phyloP scores from a whole-genome alignment of 2,113 vertebrate species.

The Tricholaema leucomelas region DNA sequence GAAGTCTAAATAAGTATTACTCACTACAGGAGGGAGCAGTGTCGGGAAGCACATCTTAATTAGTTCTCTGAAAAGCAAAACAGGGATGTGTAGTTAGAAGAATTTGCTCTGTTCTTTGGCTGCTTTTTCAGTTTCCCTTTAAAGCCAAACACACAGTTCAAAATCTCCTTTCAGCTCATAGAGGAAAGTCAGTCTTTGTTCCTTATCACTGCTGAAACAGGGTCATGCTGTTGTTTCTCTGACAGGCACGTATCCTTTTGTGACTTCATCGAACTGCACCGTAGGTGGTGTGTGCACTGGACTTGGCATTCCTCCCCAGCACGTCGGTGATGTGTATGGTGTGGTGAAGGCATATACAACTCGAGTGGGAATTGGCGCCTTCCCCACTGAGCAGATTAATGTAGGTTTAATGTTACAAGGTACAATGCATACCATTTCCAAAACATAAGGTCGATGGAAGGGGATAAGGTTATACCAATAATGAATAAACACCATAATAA shows the following conservation, averaged over 20 bases:
- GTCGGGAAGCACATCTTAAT: neutral
- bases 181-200: neutral
- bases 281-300: slow-evolving; percentile 94
- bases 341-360: slow-evolving; percentile 97
- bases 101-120: neutral
- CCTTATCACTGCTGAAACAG: neutral
- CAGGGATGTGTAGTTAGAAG: neutral
- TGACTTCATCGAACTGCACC: slow-evolving; percentile 98
- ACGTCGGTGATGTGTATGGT: slow-evolving; percentile 92
- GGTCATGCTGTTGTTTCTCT: neutral
- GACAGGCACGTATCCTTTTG: slow-evolving; percentile 95
- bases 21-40: neutral
- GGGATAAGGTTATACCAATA: neutral
- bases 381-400: slow-evolving; percentile 95
- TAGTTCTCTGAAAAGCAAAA: neutral
- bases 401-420: slow-evolving; percentile 74
- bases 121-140: neutral
- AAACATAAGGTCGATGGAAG: neutral
- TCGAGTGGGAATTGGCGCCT: slow-evolving; percentile 94
- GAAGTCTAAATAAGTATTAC: neutral
- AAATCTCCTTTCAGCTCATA: neutral
- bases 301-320: slow-evolving; percentile 90
- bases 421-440: accelerated
- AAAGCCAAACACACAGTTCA: neutral
- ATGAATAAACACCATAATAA: neutral